Evolutionary conservation across 2,888 invertebrate genomes (phyloP), one percentile per base, ranked within the genome.

Genomic region (Eristalis tenax): DNA sequence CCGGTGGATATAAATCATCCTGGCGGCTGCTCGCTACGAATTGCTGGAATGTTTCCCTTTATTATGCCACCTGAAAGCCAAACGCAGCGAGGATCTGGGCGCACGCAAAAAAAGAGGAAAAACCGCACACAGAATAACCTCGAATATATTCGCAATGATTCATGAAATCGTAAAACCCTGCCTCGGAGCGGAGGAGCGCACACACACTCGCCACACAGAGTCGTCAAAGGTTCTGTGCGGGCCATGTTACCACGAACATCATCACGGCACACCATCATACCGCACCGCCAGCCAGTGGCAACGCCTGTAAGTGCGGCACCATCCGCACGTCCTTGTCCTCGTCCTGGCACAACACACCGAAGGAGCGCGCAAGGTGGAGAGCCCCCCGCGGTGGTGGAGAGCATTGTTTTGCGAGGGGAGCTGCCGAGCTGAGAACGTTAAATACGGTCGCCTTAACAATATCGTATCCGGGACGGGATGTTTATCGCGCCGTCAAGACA

Each of bases 121-220:
- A 70, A 65, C 26, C 35, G n/a, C 38, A 18, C 2, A 70, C 15
- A n/a, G 68, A 68, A 26, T n/a, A 69, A 68, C 61, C 61, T 57
- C 63, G 63, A 71, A 82, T 50, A 66, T 71, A 56, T 66, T 65
- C 40, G 50, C 71, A 65, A 70, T 77, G 82, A 85, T 78, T 85
- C 82, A 85, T 82, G 74, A 70, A 82, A 74, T 82, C 84, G 65
- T 80, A 73, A 85, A 84, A 80, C 75, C 38, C 56, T 80, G 59
- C 75, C 74, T 66, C 32, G 18, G 18, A 50, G n/a, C n/a, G 43
- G 43, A n/a, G n/a, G 43, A 77, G 59, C 32, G 4, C n/a, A 6
- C 5, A 6, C 22, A n/a, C 57, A 64, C 50, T 5, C 50, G n/a
- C 18, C 18, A 50, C 8, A 4, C 13, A 1, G 15, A n/a, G n/a